Percentiles rank a stretch among this genome's conserved stretches.
Evolutionary conservation across 2,797 vertebrate genomes (phyloP).

Genomic region (Leptoclinus maculatus): DNA sequence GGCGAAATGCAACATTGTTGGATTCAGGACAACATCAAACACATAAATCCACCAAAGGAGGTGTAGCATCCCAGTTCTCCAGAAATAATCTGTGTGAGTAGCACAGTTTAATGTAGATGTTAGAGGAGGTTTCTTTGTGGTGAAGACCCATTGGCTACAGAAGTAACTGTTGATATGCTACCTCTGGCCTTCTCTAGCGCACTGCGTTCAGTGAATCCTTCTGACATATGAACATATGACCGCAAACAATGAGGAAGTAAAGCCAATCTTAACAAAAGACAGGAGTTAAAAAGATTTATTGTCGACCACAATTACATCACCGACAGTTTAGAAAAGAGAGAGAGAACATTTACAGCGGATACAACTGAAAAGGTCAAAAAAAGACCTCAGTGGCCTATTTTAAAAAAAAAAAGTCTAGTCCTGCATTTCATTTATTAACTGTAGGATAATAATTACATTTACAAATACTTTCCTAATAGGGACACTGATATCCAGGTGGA

Average conservation of each 20-base stretch:
- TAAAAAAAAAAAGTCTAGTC: background rate
- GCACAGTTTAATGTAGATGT: constrained; percentile 9
- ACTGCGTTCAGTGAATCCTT: background rate
- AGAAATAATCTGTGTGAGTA: constrained; percentile 17
- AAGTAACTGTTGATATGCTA: background rate
- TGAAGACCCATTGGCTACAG: background rate
- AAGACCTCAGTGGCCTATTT: background rate
- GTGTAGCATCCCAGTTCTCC: constrained; percentile 45
- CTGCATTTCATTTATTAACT: background rate
- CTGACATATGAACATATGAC: background rate
- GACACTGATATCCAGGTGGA: background rate
- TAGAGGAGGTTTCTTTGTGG: background rate
- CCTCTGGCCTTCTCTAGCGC: background rate
- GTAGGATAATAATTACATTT: background rate
- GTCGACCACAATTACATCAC: background rate
- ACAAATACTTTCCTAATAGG: background rate
- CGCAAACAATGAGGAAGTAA: background rate
- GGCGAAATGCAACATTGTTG: constrained; percentile 72
- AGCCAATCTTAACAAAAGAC: background rate
- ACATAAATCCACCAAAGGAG: constrained; percentile 64
- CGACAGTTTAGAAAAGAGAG: background rate
- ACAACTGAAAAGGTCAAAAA: background rate
- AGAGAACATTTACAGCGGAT: background rate
- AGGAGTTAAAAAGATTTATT: background rate
- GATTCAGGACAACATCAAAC: constrained; percentile 77